A percentile compares a stretch with the other conserved stretches of the same genome.
Evolutionary conservation across 53 echinoderm and acorn worm genomes (phyloP).

Genomic region (Henricia sp.): DNA sequence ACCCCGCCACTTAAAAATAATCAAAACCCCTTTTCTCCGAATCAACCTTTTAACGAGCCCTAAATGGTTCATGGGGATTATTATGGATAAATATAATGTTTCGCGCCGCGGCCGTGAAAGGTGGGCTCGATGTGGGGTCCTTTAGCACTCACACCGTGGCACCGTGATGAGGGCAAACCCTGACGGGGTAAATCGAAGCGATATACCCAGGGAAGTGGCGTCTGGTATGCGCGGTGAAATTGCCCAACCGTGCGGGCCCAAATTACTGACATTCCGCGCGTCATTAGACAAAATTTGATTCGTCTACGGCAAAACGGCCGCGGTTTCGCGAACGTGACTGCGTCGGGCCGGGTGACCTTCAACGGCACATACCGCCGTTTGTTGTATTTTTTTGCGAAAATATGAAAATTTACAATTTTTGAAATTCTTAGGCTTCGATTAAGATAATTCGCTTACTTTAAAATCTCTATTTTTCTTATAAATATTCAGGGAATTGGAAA

Average conservation of each 20-base stretch:
- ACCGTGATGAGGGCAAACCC: neutral
- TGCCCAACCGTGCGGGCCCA: slow-evolving; percentile 35
- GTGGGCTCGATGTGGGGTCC: neutral
- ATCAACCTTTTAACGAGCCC: slow-evolving; percentile 30
- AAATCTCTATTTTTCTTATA: too few species aligned
- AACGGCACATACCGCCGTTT: too few species aligned
- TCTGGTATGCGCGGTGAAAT: slow-evolving; percentile 38
- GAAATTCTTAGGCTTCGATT: too few species aligned
- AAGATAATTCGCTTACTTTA: too few species aligned
- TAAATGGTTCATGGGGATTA: slow-evolving; percentile 44
- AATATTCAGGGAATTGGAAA: too few species aligned
- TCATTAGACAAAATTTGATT: slow-evolving; percentile 31
- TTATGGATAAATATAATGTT: slow-evolving; percentile 40
- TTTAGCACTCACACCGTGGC: slow-evolving; percentile 3
- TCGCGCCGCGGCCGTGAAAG: neutral
- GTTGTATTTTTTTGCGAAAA: too few species aligned
- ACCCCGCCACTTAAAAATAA: slow-evolving; percentile 36
- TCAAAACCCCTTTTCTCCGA: slow-evolving; percentile 34
- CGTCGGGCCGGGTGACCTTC: neutral
- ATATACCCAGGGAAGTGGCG: slow-evolving; percentile 15
- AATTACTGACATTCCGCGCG: slow-evolving; percentile 40
- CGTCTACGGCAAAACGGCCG: neutral
- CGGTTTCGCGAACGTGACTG: neutral
- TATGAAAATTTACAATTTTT: too few species aligned
- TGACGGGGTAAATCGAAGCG: slow-evolving; percentile 2